Conservation (phyloP, 1,140 invertebrate species). For the Drosophila eugracilis region DNA sequence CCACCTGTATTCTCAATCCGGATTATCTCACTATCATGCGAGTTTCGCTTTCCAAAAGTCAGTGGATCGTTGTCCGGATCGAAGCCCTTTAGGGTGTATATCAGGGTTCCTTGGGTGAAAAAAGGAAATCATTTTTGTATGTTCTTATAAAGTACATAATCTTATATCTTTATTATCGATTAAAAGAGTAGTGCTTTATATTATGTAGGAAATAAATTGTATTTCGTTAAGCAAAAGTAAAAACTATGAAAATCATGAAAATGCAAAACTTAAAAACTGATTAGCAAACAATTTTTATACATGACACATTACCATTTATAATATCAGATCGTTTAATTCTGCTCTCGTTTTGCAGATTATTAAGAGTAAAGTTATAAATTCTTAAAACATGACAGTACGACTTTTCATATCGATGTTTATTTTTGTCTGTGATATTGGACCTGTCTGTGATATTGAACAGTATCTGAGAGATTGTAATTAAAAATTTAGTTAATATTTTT, state of each 20-base stretch:
- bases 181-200: too few species aligned
- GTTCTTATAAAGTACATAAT: background rate
- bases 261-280: background rate
- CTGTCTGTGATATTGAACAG: background rate
- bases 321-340: background rate
- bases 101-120: conserved; percentile 89
- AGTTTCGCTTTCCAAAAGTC: conserved; percentile 92
- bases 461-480: too few species aligned
- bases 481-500: too few species aligned
- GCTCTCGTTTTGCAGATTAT: background rate
- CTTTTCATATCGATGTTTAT: background rate
- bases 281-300: background rate
- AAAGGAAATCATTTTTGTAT: background rate
- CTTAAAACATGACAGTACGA: background rate
- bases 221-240: too few species aligned
- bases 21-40: conserved; percentile 92
- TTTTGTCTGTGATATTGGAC: background rate
- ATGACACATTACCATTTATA: background rate
- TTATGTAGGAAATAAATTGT: background rate
- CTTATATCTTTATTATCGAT: background rate
- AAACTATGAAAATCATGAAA: background rate
- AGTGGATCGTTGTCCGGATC: conserved; percentile 94
- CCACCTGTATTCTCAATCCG: conserved; percentile 91
- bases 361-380: background rate
- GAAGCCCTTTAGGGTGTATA: conserved; percentile 92